These are phyloP conservation scores for Brachyistius frenatus DNA, from an alignment of 2,113 vertebrate genomes.

Conservation along the genomic window DNA sequence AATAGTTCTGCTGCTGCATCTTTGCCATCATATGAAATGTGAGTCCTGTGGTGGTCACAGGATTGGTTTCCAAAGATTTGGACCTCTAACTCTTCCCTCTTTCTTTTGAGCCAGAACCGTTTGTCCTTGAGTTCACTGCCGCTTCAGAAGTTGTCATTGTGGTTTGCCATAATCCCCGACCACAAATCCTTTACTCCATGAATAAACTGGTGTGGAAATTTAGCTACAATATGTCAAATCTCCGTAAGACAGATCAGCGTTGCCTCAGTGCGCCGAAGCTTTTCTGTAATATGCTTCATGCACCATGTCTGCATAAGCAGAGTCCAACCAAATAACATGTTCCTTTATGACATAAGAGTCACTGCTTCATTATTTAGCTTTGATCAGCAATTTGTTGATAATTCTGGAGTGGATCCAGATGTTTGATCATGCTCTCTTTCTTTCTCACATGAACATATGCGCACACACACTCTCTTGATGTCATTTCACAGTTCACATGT, in stretches of 20 bases:
- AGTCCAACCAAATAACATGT: slow-evolving; percentile 3
- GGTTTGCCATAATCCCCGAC: slow-evolving; percentile 45
- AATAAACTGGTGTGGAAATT: slow-evolving; percentile 17
- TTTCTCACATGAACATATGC: neutral
- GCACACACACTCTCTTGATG: slow-evolving; percentile 3
- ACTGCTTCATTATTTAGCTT: slow-evolving; percentile 51
- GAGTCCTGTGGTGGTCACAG: slow-evolving; percentile 14
- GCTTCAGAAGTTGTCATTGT: slow-evolving; percentile 33
- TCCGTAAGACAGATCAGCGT: neutral
- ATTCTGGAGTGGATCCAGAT: slow-evolving; percentile 66
- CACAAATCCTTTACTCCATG: slow-evolving; percentile 35
- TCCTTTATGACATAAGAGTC: slow-evolving; percentile 16
- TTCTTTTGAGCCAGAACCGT: slow-evolving; percentile 2
- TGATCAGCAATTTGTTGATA: slow-evolving; percentile 66
- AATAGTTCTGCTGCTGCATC: neutral
- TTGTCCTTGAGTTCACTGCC: slow-evolving; percentile 9
- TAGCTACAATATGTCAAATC: slow-evolving; percentile 14
- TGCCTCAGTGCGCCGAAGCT: neutral
- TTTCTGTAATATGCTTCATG: slow-evolving; percentile 29
- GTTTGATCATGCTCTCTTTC: slow-evolving; percentile 1
- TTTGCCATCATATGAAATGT: neutral
- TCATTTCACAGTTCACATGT: slow-evolving; percentile 32
- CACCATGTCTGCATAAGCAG: neutral
- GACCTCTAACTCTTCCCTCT: neutral
- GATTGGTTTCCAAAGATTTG: slow-evolving; percentile 20